These are phyloP conservation scores for Lutraria lutraria DNA, from an alignment of 2,888 invertebrate species.

Conservation along the genomic window DNA sequence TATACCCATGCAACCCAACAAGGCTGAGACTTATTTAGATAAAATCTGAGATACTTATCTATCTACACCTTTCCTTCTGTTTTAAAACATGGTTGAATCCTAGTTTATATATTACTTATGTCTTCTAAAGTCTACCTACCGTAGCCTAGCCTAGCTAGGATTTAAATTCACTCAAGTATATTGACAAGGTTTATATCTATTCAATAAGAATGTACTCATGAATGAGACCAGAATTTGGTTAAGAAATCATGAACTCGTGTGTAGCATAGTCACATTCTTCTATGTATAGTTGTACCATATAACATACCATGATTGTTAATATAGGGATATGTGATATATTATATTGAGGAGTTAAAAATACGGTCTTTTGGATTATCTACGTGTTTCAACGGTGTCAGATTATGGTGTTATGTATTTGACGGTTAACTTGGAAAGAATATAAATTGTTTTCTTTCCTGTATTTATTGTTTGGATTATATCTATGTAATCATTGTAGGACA, in stretches of 20 bases:
- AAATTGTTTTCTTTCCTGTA: conserved; percentile 17
- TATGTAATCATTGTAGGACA: neutral
- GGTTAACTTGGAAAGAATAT: neutral
- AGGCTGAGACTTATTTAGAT: neutral
- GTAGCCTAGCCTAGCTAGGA: neutral
- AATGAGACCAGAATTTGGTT: conserved; percentile 28
- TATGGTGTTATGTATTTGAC: conserved; percentile 20
- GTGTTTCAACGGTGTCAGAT: conserved; percentile 13
- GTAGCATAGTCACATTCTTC: neutral
- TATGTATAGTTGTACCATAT: conserved; percentile 23
- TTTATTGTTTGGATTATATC: conserved; percentile 13
- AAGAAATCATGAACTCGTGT: conserved; percentile 24
- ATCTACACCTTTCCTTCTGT: conserved; percentile 31
- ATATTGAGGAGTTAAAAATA: neutral
- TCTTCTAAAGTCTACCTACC: neutral
- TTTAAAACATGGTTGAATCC: conserved; percentile 29
- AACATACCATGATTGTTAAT: conserved; percentile 34
- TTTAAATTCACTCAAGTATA: conserved; percentile 36
- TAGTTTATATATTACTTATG: neutral
- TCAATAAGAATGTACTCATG: conserved; percentile 24
- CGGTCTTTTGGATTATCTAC: neutral
- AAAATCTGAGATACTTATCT: conserved; percentile 14
- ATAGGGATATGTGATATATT: neutral
- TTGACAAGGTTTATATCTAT: conserved; percentile 30
- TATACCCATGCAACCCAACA: neutral